These are phyloP conservation scores for Limnodromus scolopaceus DNA, from an alignment of 2,797 vertebrate species.

Conservation along the genomic window DNA sequence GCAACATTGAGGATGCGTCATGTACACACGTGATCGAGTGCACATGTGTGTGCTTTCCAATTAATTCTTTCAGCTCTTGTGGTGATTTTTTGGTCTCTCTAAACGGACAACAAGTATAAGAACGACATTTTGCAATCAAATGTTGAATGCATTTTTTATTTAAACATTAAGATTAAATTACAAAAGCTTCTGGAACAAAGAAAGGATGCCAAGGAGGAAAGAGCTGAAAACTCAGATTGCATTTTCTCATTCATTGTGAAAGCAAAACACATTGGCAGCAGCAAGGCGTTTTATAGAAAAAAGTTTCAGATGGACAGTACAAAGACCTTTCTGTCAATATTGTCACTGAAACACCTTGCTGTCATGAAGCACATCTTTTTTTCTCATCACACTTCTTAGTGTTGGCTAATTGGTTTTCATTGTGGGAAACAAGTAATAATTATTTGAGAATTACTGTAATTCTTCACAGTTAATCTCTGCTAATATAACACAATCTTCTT, in stretches of 20 bases:
- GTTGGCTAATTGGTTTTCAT: slow-evolving; percentile 7
- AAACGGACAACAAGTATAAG: neutral
- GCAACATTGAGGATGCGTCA: neutral
- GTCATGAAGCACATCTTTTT: neutral
- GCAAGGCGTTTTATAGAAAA: slow-evolving; percentile 45
- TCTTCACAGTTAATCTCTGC: slow-evolving; percentile 30
- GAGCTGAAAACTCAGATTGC: slow-evolving; percentile 62
- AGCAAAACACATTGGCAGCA: slow-evolving; percentile 60
- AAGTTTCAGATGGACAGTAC: slow-evolving; percentile 49
- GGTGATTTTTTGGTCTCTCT: neutral
- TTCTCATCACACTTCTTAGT: neutral
- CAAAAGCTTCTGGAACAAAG: slow-evolving; percentile 80
- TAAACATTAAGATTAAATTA: slow-evolving; percentile 80
- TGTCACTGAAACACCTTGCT: slow-evolving; percentile 45
- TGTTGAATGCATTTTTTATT: slow-evolving; percentile 71
- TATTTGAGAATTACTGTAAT: slow-evolving; percentile 18
- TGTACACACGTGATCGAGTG: rapidly evolving
- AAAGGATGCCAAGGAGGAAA: slow-evolving; percentile 65
- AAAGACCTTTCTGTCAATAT: slow-evolving; percentile 29
- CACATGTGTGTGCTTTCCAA: neutral
- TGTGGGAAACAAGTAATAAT: slow-evolving; percentile 32
- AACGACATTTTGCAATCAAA: slow-evolving; percentile 54
- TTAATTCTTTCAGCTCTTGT: neutral
- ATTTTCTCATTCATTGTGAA: slow-evolving; percentile 71
- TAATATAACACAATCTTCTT: slow-evolving; percentile 20